Evolutionary conservation across 2,113 vertebrate genomes (phyloP).

Genomic region (Phainopepla nitens): DNA sequence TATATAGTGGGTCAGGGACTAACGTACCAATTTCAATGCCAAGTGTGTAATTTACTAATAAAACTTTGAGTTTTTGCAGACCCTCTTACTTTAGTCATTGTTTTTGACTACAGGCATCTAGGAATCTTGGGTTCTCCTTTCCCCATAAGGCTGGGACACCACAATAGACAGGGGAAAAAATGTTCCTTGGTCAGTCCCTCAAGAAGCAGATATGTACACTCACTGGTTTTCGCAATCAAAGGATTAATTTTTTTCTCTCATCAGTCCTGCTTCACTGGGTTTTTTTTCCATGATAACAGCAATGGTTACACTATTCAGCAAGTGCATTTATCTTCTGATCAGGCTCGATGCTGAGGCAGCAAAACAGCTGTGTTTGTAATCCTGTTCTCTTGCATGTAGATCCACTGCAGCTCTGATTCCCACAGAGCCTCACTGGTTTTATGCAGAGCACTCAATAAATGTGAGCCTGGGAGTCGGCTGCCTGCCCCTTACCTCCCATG

Average conservation of each 20-base stretch:
- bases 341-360: neutral
- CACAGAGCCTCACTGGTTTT: neutral
- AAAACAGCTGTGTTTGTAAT: neutral
- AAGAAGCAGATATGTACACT: neutral
- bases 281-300: neutral
- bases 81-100: neutral
- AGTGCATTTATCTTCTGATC: constrained; percentile 22
- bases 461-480: neutral
- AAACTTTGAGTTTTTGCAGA: neutral
- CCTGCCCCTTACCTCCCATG: neutral
- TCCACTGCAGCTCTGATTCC: neutral
- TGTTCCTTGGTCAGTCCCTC: neutral
- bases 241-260: neutral
- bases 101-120: accelerated
- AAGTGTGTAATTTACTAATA: neutral
- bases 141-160: neutral
- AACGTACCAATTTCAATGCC: neutral
- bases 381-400: neutral
- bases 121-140: neutral
- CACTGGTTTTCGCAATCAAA: neutral
- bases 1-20: neutral
- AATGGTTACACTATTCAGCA: neutral
- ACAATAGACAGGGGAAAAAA: neutral
- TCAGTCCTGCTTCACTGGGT: neutral
- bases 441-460: neutral